Evolutionary conservation across 2,113 vertebrate genomes (phyloP), one percentile per base, ranked within the genome.

Genomic region (Poecile atricapillus): DNA sequence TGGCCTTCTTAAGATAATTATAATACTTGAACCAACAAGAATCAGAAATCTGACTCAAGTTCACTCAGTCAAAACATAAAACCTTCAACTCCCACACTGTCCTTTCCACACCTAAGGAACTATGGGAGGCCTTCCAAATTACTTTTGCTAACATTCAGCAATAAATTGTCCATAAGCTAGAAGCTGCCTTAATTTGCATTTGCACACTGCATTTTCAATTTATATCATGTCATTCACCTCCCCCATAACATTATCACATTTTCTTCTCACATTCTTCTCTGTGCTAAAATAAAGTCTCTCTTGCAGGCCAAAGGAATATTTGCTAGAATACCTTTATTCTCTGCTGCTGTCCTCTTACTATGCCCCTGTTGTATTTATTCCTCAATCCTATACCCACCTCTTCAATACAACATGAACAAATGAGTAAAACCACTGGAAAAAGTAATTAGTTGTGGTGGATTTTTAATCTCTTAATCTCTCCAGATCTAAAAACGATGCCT

Each of bases 61-160:
- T 95, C 89, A 79, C 41, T 76, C 68, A 74, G 52, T 83, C 74
- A 93, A 94, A 97, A 94, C 86, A 97, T 1, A 86, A 70, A 94
- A 69, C 81, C 73, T 91, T 83, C 41, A 93, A 65, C 77, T 82
- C 83, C 80, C 50, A 91, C 77, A 71, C 41, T 3, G 17, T 47
- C 49, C 58, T 68, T 81, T 79, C 74, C 46, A 80, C 47, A 80
- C 22, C 53, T 67, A 90, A 89, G 71, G 43, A 96, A 73, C 69
- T 74, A 67, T 10, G 49, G 49, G 71, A 94, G 81, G 63, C 15
- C 74, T 81, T 75, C 90, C 90, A 94, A 91, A 94, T 67, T 28
- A 69, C 33, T 79, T 83, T 43, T 56, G 74, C 69, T 83, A 95
- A 87, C 46, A 68, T 60, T 87, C 74, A 78, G 65, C 52, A 71